phyloP scores from a whole-genome alignment of 2,797 vertebrate genomes.

The Silurus aristotelis region DNA sequence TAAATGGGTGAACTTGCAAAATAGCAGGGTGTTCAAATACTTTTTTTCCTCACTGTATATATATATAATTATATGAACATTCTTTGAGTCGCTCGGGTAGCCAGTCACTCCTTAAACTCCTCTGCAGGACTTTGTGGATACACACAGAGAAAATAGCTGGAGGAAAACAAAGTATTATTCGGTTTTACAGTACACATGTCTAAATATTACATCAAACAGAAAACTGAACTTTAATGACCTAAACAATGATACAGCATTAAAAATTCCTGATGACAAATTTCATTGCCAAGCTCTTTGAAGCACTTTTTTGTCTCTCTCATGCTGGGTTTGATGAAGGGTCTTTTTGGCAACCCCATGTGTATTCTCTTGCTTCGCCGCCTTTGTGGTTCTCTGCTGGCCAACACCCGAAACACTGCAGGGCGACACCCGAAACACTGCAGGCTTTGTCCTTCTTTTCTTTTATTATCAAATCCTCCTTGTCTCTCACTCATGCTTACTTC shows the following conservation, averaged over 20 bases:
- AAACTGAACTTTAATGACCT: neutral
- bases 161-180: neutral
- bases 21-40: no score
- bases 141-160: neutral
- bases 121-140: no score
- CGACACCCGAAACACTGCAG: conserved; percentile 36
- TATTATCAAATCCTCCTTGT: neutral
- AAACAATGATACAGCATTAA: neutral
- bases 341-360: conserved; percentile 2
- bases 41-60: no score
- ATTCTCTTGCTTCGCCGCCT: conserved; percentile 12
- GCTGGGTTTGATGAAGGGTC: conserved; percentile 20
- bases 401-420: neutral
- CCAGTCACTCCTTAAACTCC: no score
- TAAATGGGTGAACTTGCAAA: no score
- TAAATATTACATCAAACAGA: neutral
- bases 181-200: neutral
- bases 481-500: conserved; percentile 3
- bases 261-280: neutral
- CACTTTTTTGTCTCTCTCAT: neutral
- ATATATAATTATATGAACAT: no score
- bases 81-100: no score
- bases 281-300: neutral
- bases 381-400: conserved; percentile 22
- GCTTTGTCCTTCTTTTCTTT: conserved; percentile 45